A percentile compares a stretch with the other conserved stretches of the same genome.
Evolutionary conservation across 2,797 vertebrate species (phyloP).

Genomic region (Crenichthys baileyi): DNA sequence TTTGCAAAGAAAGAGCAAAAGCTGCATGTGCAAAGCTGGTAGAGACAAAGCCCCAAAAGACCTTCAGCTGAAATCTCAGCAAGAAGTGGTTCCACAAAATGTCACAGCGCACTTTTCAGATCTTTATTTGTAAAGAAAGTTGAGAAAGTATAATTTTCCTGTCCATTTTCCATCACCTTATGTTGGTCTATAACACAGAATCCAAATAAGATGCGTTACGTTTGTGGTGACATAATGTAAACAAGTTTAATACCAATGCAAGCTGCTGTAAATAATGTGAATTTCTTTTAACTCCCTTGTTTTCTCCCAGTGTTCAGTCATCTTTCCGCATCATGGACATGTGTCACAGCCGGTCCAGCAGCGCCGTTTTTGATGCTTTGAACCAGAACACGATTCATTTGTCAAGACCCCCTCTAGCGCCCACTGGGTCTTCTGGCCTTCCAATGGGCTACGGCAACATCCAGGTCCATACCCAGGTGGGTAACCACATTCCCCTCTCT

Average conservation of each 20-base stretch:
- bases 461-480: constrained; percentile 90
- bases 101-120: too few relatives aligned
- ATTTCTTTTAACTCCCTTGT: neutral
- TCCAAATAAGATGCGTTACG: neutral
- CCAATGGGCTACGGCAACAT: constrained; percentile 91
- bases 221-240: neutral
- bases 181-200: too few relatives aligned
- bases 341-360: constrained; percentile 88
- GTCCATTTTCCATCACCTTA: too few relatives aligned
- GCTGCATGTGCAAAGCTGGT: neutral
- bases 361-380: constrained; percentile 81
- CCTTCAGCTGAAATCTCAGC: too few relatives aligned
- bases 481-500: neutral
- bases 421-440: constrained; percentile 82
- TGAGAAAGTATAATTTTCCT: too few relatives aligned
- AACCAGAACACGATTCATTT: constrained; percentile 93
- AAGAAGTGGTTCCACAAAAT: too few relatives aligned
- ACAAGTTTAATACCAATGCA: neutral
- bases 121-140: too few relatives aligned
- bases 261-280: neutral
- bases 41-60: neutral
- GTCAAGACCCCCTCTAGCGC: constrained; percentile 85
- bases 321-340: constrained; percentile 98
- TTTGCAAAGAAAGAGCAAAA: neutral
- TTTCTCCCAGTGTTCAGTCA: constrained; percentile 89